phyloP scores from a whole-genome alignment of 2,888 invertebrate species.

The Argyra leucocephala region DNA sequence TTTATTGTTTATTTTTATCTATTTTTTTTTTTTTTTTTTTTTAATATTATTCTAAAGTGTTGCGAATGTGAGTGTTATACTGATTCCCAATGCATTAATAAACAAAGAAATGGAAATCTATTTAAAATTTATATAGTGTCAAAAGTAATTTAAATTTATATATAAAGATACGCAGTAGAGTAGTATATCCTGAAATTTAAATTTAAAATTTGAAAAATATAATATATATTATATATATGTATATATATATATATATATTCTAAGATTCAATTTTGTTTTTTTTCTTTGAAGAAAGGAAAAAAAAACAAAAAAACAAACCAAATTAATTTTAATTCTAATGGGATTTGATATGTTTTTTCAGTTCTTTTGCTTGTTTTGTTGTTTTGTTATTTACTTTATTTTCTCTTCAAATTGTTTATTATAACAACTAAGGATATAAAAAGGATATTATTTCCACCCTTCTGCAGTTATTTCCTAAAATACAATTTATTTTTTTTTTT shows the following conservation, averaged over 20 bases:
- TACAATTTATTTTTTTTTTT: no score
- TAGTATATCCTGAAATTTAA: no score
- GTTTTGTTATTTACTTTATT: background rate
- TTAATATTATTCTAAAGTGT: background rate
- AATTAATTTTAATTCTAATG: conserved; percentile 2
- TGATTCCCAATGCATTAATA: background rate
- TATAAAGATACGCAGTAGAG: background rate
- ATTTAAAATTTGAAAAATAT: no score
- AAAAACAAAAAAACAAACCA: background rate
- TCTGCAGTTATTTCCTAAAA: background rate
- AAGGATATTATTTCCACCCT: background rate
- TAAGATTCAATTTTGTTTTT: no score
- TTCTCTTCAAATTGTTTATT: background rate
- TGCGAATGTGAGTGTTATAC: background rate
- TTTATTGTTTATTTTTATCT: background rate
- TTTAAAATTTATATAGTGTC: conserved; percentile 4
- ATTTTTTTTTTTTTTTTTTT: background rate
- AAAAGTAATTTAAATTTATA: background rate
- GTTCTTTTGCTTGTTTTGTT: background rate
- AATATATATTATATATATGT: no score
- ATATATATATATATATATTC: no score
- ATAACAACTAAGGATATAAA: background rate
- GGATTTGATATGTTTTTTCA: background rate
- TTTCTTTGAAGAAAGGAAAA: background rate
- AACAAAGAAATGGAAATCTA: background rate